These are phyloP conservation scores for Cydia pomonella DNA, from an alignment of 1,140 invertebrate genomes.

Conservation along the genomic window DNA sequence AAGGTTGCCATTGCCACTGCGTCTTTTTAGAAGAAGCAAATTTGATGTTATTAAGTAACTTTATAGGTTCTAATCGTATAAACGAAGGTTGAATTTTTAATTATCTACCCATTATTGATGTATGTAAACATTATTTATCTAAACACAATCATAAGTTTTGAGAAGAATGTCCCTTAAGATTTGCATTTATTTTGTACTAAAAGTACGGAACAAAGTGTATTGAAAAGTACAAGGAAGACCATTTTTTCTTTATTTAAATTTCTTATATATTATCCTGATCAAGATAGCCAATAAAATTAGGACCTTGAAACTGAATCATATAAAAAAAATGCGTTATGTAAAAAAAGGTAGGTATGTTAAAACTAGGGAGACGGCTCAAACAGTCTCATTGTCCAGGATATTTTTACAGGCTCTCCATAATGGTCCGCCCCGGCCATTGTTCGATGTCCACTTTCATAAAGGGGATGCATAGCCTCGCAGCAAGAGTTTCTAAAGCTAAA, in stretches of 20 bases:
- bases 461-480: constrained; percentile 36
- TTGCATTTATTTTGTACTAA: no score
- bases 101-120: background rate
- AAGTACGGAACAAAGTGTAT: no score
- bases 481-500: constrained; percentile 17
- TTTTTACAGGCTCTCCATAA: constrained; percentile 65
- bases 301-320: background rate
- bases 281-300: background rate
- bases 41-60: background rate
- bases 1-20: background rate
- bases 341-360: constrained; percentile 52
- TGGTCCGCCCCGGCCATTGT: constrained; percentile 59
- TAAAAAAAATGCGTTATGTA: constrained; percentile 49
- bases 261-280: no score
- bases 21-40: constrained; percentile 16
- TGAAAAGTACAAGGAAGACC: background rate
- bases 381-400: constrained; percentile 53
- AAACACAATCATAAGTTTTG: no score
- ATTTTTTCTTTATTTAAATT: background rate
- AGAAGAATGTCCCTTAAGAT: no score
- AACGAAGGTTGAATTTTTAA: constrained; percentile 20
- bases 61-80: background rate
- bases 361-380: constrained; percentile 50
- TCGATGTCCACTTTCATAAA: constrained; percentile 45
- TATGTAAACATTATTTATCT: no score